These are phyloP conservation scores for Margarornis squamiger DNA, from an alignment of 2,797 vertebrate genomes.

Conservation along the genomic window DNA sequence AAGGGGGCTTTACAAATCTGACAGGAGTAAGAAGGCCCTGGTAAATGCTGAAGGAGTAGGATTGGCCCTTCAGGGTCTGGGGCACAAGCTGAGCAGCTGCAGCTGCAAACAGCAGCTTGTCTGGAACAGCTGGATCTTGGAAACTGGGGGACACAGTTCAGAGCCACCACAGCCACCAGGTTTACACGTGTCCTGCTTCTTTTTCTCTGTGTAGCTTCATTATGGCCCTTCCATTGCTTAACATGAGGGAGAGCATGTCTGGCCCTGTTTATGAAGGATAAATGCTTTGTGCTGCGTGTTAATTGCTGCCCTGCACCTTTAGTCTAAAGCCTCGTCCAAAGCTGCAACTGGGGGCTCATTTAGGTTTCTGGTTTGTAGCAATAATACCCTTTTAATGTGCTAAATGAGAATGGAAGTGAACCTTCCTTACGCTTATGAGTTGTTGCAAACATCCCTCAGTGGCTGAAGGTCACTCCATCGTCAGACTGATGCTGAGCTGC, in stretches of 20 bases:
- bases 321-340: constrained; percentile 58
- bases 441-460: constrained; percentile 47
- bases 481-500: constrained; percentile 47
- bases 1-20: background rate
- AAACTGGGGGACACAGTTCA: background rate
- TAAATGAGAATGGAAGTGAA: constrained; percentile 71
- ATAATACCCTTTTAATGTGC: constrained; percentile 75
- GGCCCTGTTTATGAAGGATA: constrained; percentile 33
- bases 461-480: constrained; percentile 65
- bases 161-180: background rate
- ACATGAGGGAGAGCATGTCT: background rate
- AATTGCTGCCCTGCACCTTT: constrained; percentile 62
- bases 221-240: background rate
- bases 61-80: background rate
- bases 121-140: background rate
- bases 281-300: constrained; percentile 16
- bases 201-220: background rate
- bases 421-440: constrained; percentile 42
- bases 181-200: accelerated
- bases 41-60: background rate
- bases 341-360: constrained; percentile 64
- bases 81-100: accelerated
- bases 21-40: background rate
- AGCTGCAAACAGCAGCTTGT: background rate
- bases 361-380: constrained; percentile 73